Base-by-base conservation (phyloP, 2,888 invertebrate genomes). In the Pammene aurita region DNA sequence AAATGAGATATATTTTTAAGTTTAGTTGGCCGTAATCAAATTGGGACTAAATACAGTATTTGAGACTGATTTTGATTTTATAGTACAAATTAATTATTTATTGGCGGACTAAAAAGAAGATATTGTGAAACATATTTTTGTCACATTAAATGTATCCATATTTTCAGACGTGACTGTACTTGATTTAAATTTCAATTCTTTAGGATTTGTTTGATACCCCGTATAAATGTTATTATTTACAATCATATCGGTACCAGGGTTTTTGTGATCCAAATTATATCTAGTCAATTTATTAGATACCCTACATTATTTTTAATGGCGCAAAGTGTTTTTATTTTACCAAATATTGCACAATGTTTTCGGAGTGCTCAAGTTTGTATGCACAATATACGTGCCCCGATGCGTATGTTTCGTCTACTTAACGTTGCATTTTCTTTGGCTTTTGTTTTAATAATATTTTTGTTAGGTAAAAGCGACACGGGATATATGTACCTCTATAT, bases 31-130 rank as follows among this genome's bases (percentile, higher is more conserved):
- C 57, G 42, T 57, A 61, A 67, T 44, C 44, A 34, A 58, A 35
- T 41, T 50, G 62, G 62, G 34, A 41, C 42, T 50, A 35, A 54
- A 13, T 26, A 55, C 48, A 41, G 46, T 55, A 16, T 18, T 48
- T n/a, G 61, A 56, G 68, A 68, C 68, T 68, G 68, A 64, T 46
- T 63, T 64, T 64, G 14, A 58, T 68, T 67, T 68, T 57, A 63
- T 41, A 68, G 52, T 58, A 68, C 63, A 63, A 64, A 60, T 41
- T 10, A 50, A 50, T 11, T 18, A 50, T 50, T 26, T 50, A 26
- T 46, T 52, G 18, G 57, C 52, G 44, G 63, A 35, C 46, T 61
- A 54, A 52, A 26, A 42, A 10, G 26, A 44, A 34, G 10, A 38
- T 11, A 0, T 42, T 9, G 42, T 34, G 16, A 5, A 50, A 26